Conservation (phyloP, 2,113 vertebrate genomes). For the Pygoscelis adeliae region DNA sequence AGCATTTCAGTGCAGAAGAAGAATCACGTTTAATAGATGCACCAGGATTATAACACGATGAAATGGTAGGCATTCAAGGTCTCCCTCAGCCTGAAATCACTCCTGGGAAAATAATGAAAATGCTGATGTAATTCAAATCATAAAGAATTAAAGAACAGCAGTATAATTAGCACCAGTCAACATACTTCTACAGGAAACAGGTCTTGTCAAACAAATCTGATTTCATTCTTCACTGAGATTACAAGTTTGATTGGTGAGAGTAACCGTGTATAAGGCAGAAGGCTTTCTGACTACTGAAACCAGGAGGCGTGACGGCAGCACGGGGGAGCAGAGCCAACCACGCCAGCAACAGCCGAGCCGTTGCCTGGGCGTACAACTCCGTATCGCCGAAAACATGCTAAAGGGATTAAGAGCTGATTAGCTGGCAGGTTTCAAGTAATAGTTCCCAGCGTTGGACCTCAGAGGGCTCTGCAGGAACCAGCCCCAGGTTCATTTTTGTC, state of each 20-base stretch:
- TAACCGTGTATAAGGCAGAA: not conserved
- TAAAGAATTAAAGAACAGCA: conserved; percentile 60
- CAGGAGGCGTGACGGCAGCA: not conserved
- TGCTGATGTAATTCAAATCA: conserved; percentile 45
- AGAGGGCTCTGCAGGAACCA: not conserved
- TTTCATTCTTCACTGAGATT: conserved; percentile 62
- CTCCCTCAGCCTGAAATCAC: conserved; percentile 5
- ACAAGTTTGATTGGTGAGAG: conserved; percentile 32
- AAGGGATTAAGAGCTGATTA: not conserved
- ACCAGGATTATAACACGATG: not conserved
- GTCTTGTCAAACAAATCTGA: conserved; percentile 63
- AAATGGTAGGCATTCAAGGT: not conserved
- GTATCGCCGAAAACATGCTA: not conserved
- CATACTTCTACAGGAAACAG: conserved; percentile 39
- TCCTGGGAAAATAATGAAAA: conserved; percentile 46
- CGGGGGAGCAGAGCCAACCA: not conserved
- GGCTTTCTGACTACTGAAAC: not conserved
- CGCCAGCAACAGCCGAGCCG: not conserved
- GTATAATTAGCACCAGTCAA: conserved; percentile 61
- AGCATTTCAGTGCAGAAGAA: not conserved
- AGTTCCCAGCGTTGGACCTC: not conserved
- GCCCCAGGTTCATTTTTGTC: not conserved
- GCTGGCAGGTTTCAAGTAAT: not conserved
- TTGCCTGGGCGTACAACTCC: not conserved
- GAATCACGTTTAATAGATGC: not conserved